phyloP scores from a whole-genome alignment of 2,113 vertebrate genomes.

The Gymnobelideus leadbeateri region DNA sequence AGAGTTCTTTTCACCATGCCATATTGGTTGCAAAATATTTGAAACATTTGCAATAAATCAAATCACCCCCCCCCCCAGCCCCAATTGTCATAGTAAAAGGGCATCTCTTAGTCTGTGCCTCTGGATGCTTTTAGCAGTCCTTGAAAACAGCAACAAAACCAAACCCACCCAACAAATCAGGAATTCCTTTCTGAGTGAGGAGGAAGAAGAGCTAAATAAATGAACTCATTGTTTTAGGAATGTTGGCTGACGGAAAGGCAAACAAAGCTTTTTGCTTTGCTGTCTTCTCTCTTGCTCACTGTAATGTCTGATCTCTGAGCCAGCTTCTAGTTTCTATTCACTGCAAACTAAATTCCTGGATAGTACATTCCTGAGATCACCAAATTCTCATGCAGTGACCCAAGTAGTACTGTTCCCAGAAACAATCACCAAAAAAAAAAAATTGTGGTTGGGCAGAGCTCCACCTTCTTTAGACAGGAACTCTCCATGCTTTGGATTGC shows the following conservation, averaged over 20 bases:
- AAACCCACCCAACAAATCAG: constrained; percentile 41
- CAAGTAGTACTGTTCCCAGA: neutral
- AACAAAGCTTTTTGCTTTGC: neutral
- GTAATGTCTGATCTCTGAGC: too few relatives aligned
- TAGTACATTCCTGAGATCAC: neutral
- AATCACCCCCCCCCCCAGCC: too few relatives aligned
- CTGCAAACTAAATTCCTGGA: neutral
- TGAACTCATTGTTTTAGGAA: constrained; percentile 69
- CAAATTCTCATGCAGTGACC: neutral
- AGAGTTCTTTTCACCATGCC: neutral
- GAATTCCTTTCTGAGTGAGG: constrained; percentile 34
- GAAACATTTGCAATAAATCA: neutral
- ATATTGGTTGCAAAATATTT: neutral
- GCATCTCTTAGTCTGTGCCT: neutral
- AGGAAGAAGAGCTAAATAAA: neutral
- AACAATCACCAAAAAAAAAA: constrained; percentile 19
- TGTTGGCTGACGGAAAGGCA: constrained; percentile 35
- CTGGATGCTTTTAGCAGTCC: too few relatives aligned
- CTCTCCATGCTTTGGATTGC: constrained; percentile 34
- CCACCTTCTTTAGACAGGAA: constrained; percentile 20
- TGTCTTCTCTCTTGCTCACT: neutral
- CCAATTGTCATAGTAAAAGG: neutral
- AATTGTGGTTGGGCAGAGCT: constrained; percentile 31
- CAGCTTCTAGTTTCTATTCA: neutral
- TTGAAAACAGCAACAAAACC: neutral